Conservation (phyloP, 1,140 invertebrate genomes). For the Aporrectodea caliginosa region DNA sequence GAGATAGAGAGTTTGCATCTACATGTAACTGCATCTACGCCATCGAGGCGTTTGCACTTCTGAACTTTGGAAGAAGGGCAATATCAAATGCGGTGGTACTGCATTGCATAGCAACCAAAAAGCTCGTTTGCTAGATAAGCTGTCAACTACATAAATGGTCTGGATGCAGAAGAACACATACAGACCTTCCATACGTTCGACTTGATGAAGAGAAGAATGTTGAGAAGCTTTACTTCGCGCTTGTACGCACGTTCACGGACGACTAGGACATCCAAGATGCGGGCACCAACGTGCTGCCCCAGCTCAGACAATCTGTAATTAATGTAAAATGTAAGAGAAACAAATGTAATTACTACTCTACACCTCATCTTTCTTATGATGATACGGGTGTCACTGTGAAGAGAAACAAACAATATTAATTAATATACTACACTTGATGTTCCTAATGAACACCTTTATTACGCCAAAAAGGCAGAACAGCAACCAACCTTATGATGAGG, state of each 20-base stretch:
- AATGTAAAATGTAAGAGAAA: too few relatives aligned
- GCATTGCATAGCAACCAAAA: too few relatives aligned
- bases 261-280: conserved; percentile 88
- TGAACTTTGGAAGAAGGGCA: too few relatives aligned
- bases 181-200: conserved; percentile 90
- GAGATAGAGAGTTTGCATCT: too few relatives aligned
- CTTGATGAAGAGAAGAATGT: conserved; percentile 93
- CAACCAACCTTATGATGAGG: too few relatives aligned
- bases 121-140: background rate
- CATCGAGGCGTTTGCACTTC: too few relatives aligned
- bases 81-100: too few relatives aligned
- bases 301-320: conserved; percentile 91
- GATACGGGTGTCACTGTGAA: background rate
- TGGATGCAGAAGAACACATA: too few relatives aligned
- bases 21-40: too few relatives aligned
- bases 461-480: too few relatives aligned
- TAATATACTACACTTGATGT: too few relatives aligned
- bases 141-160: conserved; percentile 23
- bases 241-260: conserved; percentile 89
- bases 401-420: background rate
- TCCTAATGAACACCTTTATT: too few relatives aligned
- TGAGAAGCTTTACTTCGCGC: conserved; percentile 89
- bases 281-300: conserved; percentile 88
- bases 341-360: background rate
- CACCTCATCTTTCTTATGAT: background rate